Evolutionary conservation across 2,113 vertebrate species (phyloP).

Genomic region (Nibea albiflora): DNA sequence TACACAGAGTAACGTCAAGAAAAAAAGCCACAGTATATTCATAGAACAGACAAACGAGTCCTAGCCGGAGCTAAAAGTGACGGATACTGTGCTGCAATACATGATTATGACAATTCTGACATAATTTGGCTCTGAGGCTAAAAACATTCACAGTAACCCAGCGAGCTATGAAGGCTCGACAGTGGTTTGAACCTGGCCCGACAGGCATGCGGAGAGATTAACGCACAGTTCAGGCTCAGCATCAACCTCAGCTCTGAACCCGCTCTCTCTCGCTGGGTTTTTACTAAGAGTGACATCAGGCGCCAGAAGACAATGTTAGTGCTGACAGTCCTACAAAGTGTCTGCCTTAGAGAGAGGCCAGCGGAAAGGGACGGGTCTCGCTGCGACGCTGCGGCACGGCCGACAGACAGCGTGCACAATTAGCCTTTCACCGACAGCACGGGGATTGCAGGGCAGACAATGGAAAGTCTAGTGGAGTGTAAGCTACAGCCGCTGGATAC

Average conservation of each 20-base stretch:
- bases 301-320: slow-evolving; percentile 82
- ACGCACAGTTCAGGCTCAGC: slow-evolving; percentile 48
- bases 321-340: slow-evolving; percentile 77
- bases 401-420: slow-evolving; percentile 46
- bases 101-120: not conserved
- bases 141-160: not conserved
- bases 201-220: slow-evolving; percentile 29
- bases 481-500: slow-evolving; percentile 17
- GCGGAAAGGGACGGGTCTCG: slow-evolving; percentile 54
- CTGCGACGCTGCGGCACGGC: slow-evolving; percentile 22
- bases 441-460: slow-evolving; percentile 52
- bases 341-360: slow-evolving; percentile 72
- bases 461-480: slow-evolving; percentile 20
- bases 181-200: slow-evolving; percentile 5
- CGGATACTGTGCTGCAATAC: not conserved
- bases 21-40: too few species aligned
- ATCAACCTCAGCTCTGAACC: slow-evolving; percentile 37
- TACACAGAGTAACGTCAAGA: not conserved
- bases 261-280: slow-evolving; percentile 60
- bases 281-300: slow-evolving; percentile 74
- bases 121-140: not conserved
- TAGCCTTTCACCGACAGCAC: slow-evolving; percentile 58
- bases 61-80: not conserved
- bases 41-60: not conserved
- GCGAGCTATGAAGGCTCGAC: not conserved